These are phyloP conservation scores for Adoxophyes honmai DNA, from an alignment of 1,140 invertebrate species.

Conservation along the genomic window DNA sequence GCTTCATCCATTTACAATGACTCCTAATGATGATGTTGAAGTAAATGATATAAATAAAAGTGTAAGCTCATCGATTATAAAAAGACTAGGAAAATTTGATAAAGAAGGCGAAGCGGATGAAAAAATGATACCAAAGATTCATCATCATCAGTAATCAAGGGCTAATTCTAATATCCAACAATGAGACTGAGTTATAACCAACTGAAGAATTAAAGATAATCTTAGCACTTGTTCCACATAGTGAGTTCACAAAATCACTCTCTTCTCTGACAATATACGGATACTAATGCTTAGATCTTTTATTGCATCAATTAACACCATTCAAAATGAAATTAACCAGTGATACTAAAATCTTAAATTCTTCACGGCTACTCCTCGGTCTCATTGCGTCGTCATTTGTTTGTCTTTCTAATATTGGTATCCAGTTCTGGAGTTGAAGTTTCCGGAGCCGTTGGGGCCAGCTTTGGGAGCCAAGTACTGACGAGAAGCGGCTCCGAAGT, in stretches of 20 bases:
- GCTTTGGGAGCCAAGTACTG: constrained; percentile 64
- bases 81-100: not conserved
- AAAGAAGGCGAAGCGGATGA: not conserved
- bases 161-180: no score
- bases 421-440: constrained; percentile 65
- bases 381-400: not conserved
- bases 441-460: constrained; percentile 56
- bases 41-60: constrained; percentile 20
- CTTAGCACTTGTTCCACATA: no score
- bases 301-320: no score
- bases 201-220: no score
- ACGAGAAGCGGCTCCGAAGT: constrained; percentile 51
- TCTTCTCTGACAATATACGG: no score
- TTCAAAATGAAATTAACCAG: no score
- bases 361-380: no score
- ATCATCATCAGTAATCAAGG: no score
- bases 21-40: constrained; percentile 24
- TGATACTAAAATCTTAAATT: no score
- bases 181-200: no score
- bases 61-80: not conserved
- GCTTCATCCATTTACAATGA: constrained; percentile 34
- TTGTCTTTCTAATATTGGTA: constrained; percentile 53
- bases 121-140: not conserved
- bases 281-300: no score
- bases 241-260: no score